Evolutionary conservation across 2,113 vertebrate species (phyloP), one percentile per base, ranked within the genome.

Genomic region (Leucopsar rothschildi): DNA sequence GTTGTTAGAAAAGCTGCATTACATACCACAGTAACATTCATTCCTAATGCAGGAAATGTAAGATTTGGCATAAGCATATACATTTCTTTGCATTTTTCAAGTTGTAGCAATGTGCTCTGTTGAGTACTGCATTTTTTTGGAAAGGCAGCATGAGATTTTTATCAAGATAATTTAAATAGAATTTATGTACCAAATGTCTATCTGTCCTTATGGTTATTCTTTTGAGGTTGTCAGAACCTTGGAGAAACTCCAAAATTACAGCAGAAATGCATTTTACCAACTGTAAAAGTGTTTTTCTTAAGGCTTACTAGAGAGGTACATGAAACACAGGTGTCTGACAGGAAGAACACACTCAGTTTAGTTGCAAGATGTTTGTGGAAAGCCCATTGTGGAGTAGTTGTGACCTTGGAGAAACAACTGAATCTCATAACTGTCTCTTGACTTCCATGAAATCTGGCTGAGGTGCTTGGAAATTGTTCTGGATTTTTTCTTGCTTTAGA

Each of bases 351-450:
- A 37, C 37, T 37, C 37, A 60, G 49, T 79, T 92, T 86, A 86
- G 61, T 84, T 96, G 71, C 61, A 64, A 72, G 15, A 39, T 93
- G 60, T 82, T 88, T 96, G 82, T 94, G 85, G 47, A 83, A 93
- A 59, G 57, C 40, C 64, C 82, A 23, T 79, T 91, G 55, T 76
- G 45, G 73, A 60, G n/a, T 37, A 63, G 14, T 47, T 25, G 4
- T 84, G 83, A 78, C 73, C 76, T 92, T 81, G 76, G 68, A 84
- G 59, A 84, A 90, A 76, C 45, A 86, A 88, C 49, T 77, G 65
- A 78, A n/a, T 69, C 65, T 88, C 78, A 20, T 13, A 78, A 85
- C 47, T 78, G 75, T 61, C 44, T 88, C 68, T 88, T 91, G 44
- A 64, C 39, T 85, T 93, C 40, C 44, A 81, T 90, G 66, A 35